Conservation (phyloP, 2,113 vertebrate species). For the Forbesichthys papilliferus region DNA sequence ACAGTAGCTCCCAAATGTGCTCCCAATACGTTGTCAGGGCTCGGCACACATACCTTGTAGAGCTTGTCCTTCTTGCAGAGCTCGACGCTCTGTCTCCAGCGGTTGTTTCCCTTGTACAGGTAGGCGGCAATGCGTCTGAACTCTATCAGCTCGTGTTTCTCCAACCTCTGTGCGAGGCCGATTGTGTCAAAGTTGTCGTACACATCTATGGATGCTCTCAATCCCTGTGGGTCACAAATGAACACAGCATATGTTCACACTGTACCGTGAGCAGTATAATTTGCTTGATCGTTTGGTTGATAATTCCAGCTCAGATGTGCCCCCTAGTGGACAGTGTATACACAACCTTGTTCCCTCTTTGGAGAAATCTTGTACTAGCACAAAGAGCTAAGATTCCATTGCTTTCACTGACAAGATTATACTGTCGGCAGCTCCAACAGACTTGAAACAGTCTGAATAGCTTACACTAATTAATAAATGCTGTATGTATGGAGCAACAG, state of each 20-base stretch:
- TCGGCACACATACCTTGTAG: slow-evolving; percentile 79
- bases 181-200: slow-evolving; percentile 92
- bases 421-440: not conserved
- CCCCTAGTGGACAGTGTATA: slow-evolving; percentile 15
- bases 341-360: not conserved
- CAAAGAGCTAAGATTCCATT: not conserved
- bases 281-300: not conserved
- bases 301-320: not conserved
- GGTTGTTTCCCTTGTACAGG: slow-evolving; percentile 88
- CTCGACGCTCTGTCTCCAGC: slow-evolving; percentile 91
- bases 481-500: not conserved
- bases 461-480: not conserved
- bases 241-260: not conserved
- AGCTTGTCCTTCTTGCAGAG: slow-evolving; percentile 92
- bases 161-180: slow-evolving; percentile 84
- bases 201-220: slow-evolving; percentile 87
- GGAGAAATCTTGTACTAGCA: not conserved
- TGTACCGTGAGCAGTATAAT: too few relatives aligned
- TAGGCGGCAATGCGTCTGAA: slow-evolving; percentile 89
- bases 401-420: not conserved
- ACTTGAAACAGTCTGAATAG: not conserved
- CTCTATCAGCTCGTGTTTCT: slow-evolving; percentile 89
- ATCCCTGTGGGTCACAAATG: slow-evolving; percentile 70
- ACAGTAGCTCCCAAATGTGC: not conserved
- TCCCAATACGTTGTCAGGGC: not conserved